phyloP scores from a whole-genome alignment of 2,113 vertebrate species.

The Pterocles gutturalis region DNA sequence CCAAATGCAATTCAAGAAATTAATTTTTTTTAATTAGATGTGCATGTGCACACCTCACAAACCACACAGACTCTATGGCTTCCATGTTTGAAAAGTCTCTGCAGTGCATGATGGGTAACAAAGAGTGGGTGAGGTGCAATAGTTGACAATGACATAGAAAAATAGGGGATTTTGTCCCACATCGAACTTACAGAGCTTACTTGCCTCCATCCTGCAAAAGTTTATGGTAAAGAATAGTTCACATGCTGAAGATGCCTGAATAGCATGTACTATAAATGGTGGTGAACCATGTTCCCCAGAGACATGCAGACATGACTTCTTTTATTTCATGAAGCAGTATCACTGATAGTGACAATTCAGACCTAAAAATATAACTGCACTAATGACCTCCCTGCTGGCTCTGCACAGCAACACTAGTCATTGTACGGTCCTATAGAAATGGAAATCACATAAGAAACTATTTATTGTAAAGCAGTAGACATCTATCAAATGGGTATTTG shows the following conservation, averaged over 20 bases:
- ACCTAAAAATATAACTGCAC: slow-evolving; percentile 26
- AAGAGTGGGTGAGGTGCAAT: background rate
- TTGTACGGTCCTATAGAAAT: background rate
- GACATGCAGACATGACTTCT: background rate
- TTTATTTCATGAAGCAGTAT: background rate
- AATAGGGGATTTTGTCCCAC: background rate
- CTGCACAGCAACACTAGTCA: background rate
- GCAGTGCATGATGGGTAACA: background rate
- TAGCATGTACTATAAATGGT: background rate
- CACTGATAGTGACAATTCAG: slow-evolving; percentile 26
- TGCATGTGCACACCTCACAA: background rate
- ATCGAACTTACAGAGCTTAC: background rate
- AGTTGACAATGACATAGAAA: background rate
- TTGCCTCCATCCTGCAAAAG: background rate
- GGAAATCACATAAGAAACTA: background rate
- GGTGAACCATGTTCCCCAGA: background rate
- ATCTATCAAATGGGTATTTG: background rate
- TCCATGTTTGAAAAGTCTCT: background rate
- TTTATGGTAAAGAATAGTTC: background rate
- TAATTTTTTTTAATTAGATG: background rate
- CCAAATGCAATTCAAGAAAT: background rate
- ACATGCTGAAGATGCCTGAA: background rate
- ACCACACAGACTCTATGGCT: background rate
- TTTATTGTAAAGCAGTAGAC: background rate
- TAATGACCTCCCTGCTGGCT: slow-evolving; percentile 18